Conservation (phyloP, 1,140 invertebrate species). For the Mycetomoellerius zeteki region DNA sequence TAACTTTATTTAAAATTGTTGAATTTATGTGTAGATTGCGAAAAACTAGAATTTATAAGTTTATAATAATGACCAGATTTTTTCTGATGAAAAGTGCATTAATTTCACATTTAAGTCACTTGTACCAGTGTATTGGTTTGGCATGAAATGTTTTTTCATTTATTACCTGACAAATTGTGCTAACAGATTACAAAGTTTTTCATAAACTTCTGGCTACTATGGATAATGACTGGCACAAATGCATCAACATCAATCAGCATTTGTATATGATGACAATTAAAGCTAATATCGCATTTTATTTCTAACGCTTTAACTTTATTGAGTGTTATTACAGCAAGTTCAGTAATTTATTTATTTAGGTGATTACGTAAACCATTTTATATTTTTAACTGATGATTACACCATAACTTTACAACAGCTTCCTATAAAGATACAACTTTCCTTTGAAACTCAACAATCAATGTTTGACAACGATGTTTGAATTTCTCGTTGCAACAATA, state of each 20-base stretch:
- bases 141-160: background rate
- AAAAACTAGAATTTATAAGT: background rate
- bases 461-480: background rate
- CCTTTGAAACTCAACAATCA: background rate
- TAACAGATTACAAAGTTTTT: background rate
- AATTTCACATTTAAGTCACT: too few species aligned
- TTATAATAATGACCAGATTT: background rate
- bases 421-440: conserved; percentile 10
- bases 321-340: background rate
- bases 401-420: conserved; percentile 6
- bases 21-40: background rate
- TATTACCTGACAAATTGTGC: background rate
- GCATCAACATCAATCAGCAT: background rate
- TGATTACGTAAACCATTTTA: background rate
- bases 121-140: too few species aligned
- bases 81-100: too few species aligned
- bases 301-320: conserved; percentile 3
- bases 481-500: background rate
- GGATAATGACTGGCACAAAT: background rate
- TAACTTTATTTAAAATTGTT: background rate
- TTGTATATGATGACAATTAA: background rate
- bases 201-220: background rate
- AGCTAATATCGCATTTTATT: background rate
- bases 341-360: background rate
- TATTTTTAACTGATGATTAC: background rate